Base-by-base conservation (phyloP, 2,113 vertebrate species). In the Piprites chloris region DNA sequence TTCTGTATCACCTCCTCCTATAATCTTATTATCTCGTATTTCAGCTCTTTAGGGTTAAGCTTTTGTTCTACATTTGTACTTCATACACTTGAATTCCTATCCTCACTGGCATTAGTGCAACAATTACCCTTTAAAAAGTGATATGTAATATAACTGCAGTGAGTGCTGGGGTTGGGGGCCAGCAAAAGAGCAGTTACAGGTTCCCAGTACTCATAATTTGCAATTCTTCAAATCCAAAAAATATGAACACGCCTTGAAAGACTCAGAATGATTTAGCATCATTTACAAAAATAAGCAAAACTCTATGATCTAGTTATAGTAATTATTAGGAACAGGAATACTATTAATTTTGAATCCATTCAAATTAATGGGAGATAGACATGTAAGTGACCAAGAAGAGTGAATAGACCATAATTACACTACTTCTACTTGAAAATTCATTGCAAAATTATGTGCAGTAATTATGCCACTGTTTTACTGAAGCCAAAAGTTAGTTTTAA, bases 391-490 rank as follows among this genome's bases (percentile, higher is more conserved):
- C 52, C 50, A 80, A 50, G 52, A 95, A 46, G 59, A 87, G 39
- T 90, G 88, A 95, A 94, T 90, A 96, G 90, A 90, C 30, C 67
- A 26, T 66, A 93, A 92, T 94, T 94, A 92, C 58, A 89, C 42
- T 80, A 80, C 55, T 71, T 94, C 81, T 88, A 84, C 49, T 86
- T 0, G 0, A 89, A 82, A 94, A 86, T 81, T 86, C 63, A 26
- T 49, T 77, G 50, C 83, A 84, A 92, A 94, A 96, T 88, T 88
- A 92, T 11, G 4, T 58, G 73, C 59, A 90, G 26, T 94, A 80
- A 92, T 92, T 92, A 95, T 63, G 65, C 39, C 35, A 77, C 55
- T 86, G 68, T 86, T 93, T 75, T 62, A 67, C 27, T 59, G 42
- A 93, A 86, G 61, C 61, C 44, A 94, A 73, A 87, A 84, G 72